These are phyloP conservation scores for Desmophyllum pertusum DNA, from an alignment of 92 coral and sea anemone species.

Conservation along the genomic window DNA sequence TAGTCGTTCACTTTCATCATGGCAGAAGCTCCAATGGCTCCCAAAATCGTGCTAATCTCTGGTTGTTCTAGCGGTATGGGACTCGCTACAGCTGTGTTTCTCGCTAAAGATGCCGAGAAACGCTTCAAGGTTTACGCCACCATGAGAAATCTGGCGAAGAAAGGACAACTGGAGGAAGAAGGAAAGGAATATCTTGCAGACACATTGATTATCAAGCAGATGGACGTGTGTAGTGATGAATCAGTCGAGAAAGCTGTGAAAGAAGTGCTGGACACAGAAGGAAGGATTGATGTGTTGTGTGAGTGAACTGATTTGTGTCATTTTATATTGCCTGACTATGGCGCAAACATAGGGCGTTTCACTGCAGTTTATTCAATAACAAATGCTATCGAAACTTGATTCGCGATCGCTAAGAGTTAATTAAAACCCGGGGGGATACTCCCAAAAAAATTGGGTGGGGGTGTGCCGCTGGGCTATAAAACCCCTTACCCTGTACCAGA, in stretches of 20 bases:
- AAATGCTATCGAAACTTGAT: no score
- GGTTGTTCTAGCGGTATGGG: slow-evolving; percentile 98
- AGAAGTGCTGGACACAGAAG: slow-evolving; percentile 74
- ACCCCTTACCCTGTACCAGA: no score
- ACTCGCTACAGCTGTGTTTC: slow-evolving; percentile 78
- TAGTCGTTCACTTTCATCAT: no score
- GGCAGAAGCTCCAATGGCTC: slow-evolving; percentile 51
- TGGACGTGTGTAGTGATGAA: slow-evolving; percentile 90
- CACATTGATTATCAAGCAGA: slow-evolving; percentile 72
- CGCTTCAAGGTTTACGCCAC: slow-evolving; percentile 97
- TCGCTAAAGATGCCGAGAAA: slow-evolving; percentile 83
- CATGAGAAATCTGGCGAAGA: slow-evolving; percentile 90
- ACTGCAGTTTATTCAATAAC: no score
- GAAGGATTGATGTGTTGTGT: slow-evolving; percentile 84
- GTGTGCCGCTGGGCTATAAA: no score
- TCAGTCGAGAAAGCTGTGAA: slow-evolving; percentile 77
- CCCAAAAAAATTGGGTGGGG: no score
- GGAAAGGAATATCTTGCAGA: slow-evolving; percentile 72
- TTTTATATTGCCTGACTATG: background rate
- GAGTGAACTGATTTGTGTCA: background rate
- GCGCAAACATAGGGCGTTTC: no score
- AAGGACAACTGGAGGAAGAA: slow-evolving; percentile 70
- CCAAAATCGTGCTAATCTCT: slow-evolving; percentile 81
- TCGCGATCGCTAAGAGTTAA: no score
- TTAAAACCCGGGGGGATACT: no score